Base-by-base conservation (phyloP, 2,113 vertebrate genomes). In the Australoheros scitulus region DNA sequence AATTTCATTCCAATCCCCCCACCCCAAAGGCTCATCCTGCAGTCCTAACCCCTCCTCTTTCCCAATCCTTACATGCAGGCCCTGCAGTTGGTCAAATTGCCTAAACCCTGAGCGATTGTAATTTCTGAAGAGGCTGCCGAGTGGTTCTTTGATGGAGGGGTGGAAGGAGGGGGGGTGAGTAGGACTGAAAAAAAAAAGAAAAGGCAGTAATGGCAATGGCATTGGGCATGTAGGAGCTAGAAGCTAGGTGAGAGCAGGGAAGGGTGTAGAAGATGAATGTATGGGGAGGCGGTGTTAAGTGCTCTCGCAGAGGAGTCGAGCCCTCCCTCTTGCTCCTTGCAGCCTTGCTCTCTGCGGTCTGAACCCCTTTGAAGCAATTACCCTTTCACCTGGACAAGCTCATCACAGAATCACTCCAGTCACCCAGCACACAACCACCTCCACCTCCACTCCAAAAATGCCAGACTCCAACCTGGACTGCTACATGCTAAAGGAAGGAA, bases 351-450 rank as follows among this genome's bases (percentile, higher is more conserved):
- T 82, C 9, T 59, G 96, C 94, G 94, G 96, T 97, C 96, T 95
- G 95, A 97, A 96, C 96, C 95, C 96, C 96, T 97, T 96, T 96
- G 94, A 94, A 95, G 95, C 96, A 97, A 98, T 98, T 97, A 97
- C 95, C 96, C 96, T 97, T 97, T 95, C 94, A 97, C 97, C 96
- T 92, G 92, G 92, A 95, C 93, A 84, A 91, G 94, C 94, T 95
- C 93, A 95, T 95, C 93, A 94, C 88, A 85, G 72, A 89, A 88
- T 90, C 88, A 82, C 87, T 87, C 74, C n/a, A 63, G 84, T 74
- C 81, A 60, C 60, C 63, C 57, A 80, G 50, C 52, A 56, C 81
- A 77, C 65, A 57, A 60, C 76, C 84, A 50, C 36, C 80, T 68
- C 70, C 63, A 68, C 76, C 85, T 76, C 41, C 78, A 74, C 81